Percentiles rank a stretch among this genome's conserved stretches.
Evolutionary conservation across 1,140 invertebrate genomes (phyloP).

Genomic region (Gonatopus flavifemur): DNA sequence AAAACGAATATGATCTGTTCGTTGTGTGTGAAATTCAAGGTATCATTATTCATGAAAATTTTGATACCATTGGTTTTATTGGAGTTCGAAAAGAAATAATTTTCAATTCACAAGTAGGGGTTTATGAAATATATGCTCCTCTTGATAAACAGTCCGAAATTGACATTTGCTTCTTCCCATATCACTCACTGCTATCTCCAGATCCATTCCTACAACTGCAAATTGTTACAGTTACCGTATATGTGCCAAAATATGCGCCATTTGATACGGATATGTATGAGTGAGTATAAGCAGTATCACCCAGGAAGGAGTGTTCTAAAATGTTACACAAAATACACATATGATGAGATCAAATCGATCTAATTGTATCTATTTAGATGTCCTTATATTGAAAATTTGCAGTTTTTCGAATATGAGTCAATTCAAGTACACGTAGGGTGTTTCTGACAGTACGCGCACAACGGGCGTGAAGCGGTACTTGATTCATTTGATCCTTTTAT

Average conservation of each 20-base stretch:
- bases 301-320: no score
- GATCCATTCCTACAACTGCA: neutral
- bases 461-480: no score
- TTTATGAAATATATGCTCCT: neutral
- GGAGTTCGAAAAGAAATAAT: neutral
- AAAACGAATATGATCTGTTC: neutral
- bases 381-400: no score
- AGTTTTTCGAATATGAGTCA: no score
- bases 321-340: no score
- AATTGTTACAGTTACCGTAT: neutral
- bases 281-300: no score
- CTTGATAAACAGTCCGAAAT: neutral
- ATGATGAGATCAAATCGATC: no score
- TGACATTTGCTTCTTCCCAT: neutral
- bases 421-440: no score
- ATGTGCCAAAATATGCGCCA: neutral
- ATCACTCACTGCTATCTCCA: neutral
- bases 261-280: no score
- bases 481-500: no score
- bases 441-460: no score
- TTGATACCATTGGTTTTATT: neutral
- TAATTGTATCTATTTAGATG: no score
- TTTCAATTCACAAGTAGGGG: neutral
- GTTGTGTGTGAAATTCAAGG: neutral
- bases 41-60: neutral